phyloP scores from a whole-genome alignment of 2,888 invertebrate genomes.

The Leucophora obtusa region DNA sequence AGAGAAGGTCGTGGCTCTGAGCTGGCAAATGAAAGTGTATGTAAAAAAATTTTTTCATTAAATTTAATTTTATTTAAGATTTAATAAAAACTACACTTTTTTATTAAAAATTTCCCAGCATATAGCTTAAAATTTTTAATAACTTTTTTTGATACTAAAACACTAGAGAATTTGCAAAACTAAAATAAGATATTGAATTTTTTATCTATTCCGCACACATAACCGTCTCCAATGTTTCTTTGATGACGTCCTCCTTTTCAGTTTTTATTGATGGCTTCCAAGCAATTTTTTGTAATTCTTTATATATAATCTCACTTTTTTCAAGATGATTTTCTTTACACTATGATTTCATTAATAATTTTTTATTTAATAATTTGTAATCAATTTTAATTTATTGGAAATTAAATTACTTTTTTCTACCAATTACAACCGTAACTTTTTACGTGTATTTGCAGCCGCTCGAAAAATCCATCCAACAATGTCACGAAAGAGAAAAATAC shows the following conservation, averaged over 20 bases:
- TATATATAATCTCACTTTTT: neutral
- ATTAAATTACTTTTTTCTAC: slow-evolving; percentile 46
- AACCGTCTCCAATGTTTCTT: slow-evolving; percentile 46
- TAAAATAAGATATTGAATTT: slow-evolving; percentile 2
- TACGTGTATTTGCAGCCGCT: slow-evolving; percentile 53
- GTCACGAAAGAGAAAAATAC: slow-evolving; percentile 45
- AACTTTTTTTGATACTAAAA: neutral
- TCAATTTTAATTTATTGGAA: slow-evolving; percentile 41
- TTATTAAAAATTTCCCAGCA: slow-evolving; percentile 3
- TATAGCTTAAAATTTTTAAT: neutral
- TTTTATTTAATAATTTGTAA: slow-evolving; percentile 12
- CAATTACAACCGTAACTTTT: slow-evolving; percentile 43
- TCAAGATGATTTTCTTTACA: neutral
- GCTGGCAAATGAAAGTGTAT: slow-evolving; percentile 57
- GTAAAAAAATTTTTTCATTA: slow-evolving; percentile 36
- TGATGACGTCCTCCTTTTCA: slow-evolving; percentile 59
- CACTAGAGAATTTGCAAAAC: slow-evolving; percentile 3
- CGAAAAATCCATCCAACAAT: slow-evolving; percentile 60
- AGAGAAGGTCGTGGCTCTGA: slow-evolving; percentile 59
- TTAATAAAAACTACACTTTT: slow-evolving; percentile 1
- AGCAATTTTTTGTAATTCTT: slow-evolving; percentile 1
- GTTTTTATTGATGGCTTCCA: neutral
- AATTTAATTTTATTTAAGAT: slow-evolving; percentile 13
- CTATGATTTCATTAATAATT: neutral
- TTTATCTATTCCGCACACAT: slow-evolving; percentile 12